These are phyloP conservation scores for Sericinus montela DNA, from an alignment of 2,888 invertebrate genomes.

Conservation along the genomic window DNA sequence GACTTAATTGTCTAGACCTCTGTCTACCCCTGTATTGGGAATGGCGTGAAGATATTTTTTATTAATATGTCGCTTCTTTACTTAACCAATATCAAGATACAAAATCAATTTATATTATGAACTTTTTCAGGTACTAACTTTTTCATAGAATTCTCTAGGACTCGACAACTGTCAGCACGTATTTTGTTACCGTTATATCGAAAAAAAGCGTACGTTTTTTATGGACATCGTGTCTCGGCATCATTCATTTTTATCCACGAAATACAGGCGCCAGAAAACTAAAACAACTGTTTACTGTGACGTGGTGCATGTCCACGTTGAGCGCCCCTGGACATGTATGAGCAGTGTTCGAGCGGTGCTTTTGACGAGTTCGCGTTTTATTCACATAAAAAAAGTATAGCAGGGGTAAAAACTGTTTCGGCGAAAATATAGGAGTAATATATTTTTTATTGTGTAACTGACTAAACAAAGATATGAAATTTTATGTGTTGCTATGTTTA, in stretches of 20 bases:
- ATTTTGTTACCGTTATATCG: not conserved
- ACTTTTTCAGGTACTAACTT: too few species aligned
- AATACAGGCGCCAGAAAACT: not conserved
- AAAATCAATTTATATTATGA: too few species aligned
- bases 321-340: not conserved
- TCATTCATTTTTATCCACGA: conserved; percentile 3
- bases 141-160: too few species aligned
- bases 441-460: not conserved
- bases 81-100: too few species aligned
- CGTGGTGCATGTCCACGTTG: not conserved
- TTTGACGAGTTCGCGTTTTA: not conserved
- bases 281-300: not conserved
- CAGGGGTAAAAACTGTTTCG: too few species aligned
- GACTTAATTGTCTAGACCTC: too few species aligned
- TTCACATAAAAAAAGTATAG: too few species aligned
- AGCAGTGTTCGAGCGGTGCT: not conserved
- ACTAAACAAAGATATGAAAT: not conserved
- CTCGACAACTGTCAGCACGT: not conserved
- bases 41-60: too few species aligned
- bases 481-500: not conserved
- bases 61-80: too few species aligned
- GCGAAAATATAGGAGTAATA: too few species aligned
- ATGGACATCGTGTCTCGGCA: not conserved
- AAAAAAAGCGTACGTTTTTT: not conserved
- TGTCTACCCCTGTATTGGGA: too few species aligned